These are phyloP conservation scores for Onychomys arenicola DNA, from an alignment of 2,797 vertebrate genomes.

Conservation along the genomic window DNA sequence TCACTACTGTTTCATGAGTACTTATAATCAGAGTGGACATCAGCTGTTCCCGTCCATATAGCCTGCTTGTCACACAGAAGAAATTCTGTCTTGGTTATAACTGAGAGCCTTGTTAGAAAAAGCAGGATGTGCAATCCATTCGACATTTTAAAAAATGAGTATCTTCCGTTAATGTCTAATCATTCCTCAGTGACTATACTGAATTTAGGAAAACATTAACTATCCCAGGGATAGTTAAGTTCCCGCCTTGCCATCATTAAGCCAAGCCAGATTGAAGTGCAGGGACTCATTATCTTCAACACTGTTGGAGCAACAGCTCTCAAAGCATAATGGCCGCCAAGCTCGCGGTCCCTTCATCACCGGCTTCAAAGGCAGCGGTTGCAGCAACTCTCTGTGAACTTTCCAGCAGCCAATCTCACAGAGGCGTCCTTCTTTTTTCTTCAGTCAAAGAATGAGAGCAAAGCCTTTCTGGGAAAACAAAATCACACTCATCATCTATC, in stretches of 20 bases:
- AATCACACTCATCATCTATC: not conserved
- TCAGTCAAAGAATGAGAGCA: slow-evolving; percentile 53
- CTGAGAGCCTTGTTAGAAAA: not conserved
- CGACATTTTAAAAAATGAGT: not conserved
- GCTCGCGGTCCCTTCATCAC: not conserved
- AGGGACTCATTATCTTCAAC: not conserved
- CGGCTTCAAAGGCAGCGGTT: slow-evolving; percentile 37
- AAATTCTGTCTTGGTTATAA: not conserved
- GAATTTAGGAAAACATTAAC: not conserved
- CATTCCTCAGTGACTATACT: not conserved
- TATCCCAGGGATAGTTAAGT: not conserved
- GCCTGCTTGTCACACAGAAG: not conserved
- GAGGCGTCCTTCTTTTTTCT: slow-evolving; percentile 14
- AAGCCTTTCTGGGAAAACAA: not conserved
- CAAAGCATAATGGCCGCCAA: not conserved
- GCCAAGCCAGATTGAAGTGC: not conserved
- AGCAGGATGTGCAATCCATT: not conserved
- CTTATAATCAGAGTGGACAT: not conserved
- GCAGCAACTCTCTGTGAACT: slow-evolving; percentile 32
- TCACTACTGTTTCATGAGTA: not conserved
- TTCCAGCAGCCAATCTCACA: not conserved
- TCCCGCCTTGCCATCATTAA: not conserved
- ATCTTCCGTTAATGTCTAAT: slow-evolving; percentile 1
- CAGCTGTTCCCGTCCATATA: not conserved
- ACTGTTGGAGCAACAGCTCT: not conserved